Evolutionary conservation across 1,140 invertebrate species (phyloP), one percentile per base, ranked within the genome.

Genomic region (Drosophila pandora): DNA sequence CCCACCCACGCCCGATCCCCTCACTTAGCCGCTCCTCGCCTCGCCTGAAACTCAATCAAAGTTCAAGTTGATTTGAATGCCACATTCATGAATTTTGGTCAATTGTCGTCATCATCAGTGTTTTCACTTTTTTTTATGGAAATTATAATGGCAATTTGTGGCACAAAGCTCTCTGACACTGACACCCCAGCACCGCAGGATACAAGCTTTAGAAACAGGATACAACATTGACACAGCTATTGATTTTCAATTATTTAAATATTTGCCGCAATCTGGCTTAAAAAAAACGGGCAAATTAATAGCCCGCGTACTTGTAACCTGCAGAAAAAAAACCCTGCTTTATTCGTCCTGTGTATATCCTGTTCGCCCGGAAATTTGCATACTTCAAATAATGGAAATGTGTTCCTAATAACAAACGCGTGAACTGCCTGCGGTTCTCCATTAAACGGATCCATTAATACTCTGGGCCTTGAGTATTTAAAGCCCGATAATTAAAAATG

Each of bases 161-260:
- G 22, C 34, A 37, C 34, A 37, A 37, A 12, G 34, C 34, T 37
- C 34, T 4, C 49, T 1, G 3, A 21, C 25, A 37, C 17, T 22
- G 17, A 25, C 45, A 54, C 28, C 23, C 30, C 13, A 56, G 39
- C 32, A 8, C 21, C 21, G 12, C 21, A 22, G 43, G 9, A 47
- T 17, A 43, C 17, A 43, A 4, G n/a, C 5, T 43, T 6, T 4
- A 28, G 25, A 28, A 28, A 43, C 8, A 43, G 17, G n/a, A 43
- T 43, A 17, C 17, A 43, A 2, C n/a, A 47, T 47, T 47, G 43
- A 8, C 22, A 39, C 10, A 30, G 32, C 5, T 48, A 69, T 69
- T 49, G 67, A 69, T 69, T 69, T 69, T 69, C 52, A 68, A 69
- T 69, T 69, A 69, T 69, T 57, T 57, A 49, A 55, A 30, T 55